Conservation (phyloP, 2,113 vertebrate species). For the Platichthys flesus region DNA sequence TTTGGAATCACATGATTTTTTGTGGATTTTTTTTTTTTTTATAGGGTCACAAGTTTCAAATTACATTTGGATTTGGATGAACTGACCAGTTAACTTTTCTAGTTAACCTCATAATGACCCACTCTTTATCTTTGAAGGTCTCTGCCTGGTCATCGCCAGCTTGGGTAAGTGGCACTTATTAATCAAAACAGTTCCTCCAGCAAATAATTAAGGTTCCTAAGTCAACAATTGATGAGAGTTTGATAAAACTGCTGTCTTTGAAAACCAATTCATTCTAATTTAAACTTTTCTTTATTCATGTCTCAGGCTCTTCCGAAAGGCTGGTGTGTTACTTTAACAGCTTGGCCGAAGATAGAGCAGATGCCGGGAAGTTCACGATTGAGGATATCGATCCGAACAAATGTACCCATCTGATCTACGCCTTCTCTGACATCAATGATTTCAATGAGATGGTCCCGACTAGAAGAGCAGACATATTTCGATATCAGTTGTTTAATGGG, state of each 20-base stretch:
- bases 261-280: neutral
- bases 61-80: too few relatives aligned
- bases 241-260: neutral
- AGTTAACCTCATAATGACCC: neutral
- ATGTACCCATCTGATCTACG: conserved; percentile 85
- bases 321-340: conserved; percentile 87
- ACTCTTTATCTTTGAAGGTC: conserved; percentile 10
- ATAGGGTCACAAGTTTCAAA: too few relatives aligned
- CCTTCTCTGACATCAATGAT: conserved; percentile 80
- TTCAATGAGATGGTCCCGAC: conserved; percentile 79
- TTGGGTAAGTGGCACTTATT: conserved; percentile 25
- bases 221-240: neutral
- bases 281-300: neutral
- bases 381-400: conserved; percentile 79
- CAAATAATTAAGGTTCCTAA: neutral
- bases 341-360: conserved; percentile 82
- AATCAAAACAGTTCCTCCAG: neutral
- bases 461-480: conserved; percentile 76
- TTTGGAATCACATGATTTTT: too few relatives aligned
- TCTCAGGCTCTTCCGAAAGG: conserved; percentile 73
- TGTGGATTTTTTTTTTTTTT: too few relatives aligned
- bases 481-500: conserved; percentile 80
- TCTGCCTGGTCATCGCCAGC: conserved; percentile 30
- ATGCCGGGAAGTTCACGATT: conserved; percentile 68
- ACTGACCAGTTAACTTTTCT: neutral